Conservation (phyloP, 2,888 invertebrate species). For the Brachyptera putata region DNA sequence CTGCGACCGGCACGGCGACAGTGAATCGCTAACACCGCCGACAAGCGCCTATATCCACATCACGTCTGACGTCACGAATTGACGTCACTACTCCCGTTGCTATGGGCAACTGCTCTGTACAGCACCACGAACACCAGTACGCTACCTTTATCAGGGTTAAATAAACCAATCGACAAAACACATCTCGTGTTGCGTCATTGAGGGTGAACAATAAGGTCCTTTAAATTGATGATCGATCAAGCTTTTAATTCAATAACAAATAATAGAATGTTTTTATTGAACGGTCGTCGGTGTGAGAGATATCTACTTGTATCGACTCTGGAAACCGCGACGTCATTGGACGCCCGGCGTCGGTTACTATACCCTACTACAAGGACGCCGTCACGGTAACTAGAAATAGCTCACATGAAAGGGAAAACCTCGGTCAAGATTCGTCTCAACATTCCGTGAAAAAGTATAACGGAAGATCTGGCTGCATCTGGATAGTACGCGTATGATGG, state of each 20-base stretch:
- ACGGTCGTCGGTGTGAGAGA: too few species aligned
- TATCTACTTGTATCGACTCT: too few species aligned
- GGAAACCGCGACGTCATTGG: background rate
- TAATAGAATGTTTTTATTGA: too few species aligned
- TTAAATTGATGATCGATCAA: too few species aligned
- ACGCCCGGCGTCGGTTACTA: background rate
- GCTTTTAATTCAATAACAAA: background rate
- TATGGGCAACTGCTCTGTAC: background rate
- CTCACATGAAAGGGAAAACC: slow-evolving; percentile 9
- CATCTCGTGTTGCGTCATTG: slow-evolving; percentile 12
- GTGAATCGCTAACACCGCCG: background rate
- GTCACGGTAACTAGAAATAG: background rate
- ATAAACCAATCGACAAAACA: slow-evolving; percentile 14
- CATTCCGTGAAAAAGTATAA: too few species aligned
- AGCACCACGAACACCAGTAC: slow-evolving; percentile 5
- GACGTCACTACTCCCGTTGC: slow-evolving; percentile 19
- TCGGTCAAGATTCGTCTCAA: background rate
- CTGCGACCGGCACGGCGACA: background rate
- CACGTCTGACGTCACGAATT: slow-evolving; percentile 8
- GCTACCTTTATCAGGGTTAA: slow-evolving; percentile 19
- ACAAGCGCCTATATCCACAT: slow-evolving; percentile 10
- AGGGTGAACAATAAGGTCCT: background rate
- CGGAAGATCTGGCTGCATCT: too few species aligned
- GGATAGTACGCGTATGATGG: too few species aligned
- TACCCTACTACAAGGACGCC: background rate